These are phyloP conservation scores for Danaus melanippus DNA, from an alignment of 1,140 invertebrate genomes.

Conservation along the genomic window DNA sequence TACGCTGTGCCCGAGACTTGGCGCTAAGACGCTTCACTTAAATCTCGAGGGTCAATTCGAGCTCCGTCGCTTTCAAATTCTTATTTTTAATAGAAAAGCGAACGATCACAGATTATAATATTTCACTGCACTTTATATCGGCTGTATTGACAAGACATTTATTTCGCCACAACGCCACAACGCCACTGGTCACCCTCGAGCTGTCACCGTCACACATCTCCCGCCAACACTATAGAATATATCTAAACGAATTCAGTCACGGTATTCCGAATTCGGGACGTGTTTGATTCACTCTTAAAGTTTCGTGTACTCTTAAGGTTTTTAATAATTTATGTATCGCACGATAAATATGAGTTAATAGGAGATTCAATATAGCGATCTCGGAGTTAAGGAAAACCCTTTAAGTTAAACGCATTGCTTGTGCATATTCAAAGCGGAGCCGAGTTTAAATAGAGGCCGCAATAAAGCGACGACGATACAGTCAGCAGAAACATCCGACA, in stretches of 20 bases:
- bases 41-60: too few relatives aligned
- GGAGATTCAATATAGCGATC: slow-evolving; percentile 15
- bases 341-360: too few relatives aligned
- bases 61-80: too few relatives aligned
- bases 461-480: slow-evolving; percentile 41
- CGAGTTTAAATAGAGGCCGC: slow-evolving; percentile 40
- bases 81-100: too few relatives aligned
- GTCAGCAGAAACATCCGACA: slow-evolving; percentile 5
- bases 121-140: too few relatives aligned
- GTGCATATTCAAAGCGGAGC: slow-evolving; percentile 52
- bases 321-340: too few relatives aligned
- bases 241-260: slow-evolving; percentile 3
- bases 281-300: too few relatives aligned
- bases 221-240: slow-evolving; percentile 11
- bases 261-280: too few relatives aligned
- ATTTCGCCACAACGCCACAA: not conserved
- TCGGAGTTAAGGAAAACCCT: slow-evolving; percentile 20
- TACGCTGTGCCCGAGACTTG: not conserved
- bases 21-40: too few relatives aligned
- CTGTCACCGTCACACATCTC: slow-evolving; percentile 14
- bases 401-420: slow-evolving; percentile 41
- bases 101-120: too few relatives aligned
- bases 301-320: too few relatives aligned
- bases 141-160: too few relatives aligned
- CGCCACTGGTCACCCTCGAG: slow-evolving; percentile 9